Percentiles rank a stretch among this genome's conserved stretches.
These are phyloP conservation scores for Strigops habroptila DNA, from an alignment of 2,113 vertebrate genomes.

Conservation along the genomic window DNA sequence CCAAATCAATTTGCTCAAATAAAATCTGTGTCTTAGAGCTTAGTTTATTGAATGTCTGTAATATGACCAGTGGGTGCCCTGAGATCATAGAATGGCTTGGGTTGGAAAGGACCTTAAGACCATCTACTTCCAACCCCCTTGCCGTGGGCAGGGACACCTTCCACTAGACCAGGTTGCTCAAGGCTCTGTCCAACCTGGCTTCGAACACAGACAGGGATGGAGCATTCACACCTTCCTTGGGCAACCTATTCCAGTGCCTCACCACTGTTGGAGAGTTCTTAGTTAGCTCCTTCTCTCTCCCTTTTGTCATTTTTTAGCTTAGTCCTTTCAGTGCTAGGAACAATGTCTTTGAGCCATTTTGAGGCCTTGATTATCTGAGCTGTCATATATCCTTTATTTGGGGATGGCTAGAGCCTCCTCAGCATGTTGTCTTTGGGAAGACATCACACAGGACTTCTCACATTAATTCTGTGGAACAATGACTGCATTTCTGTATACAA, in stretches of 20 bases:
- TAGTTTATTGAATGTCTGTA: neutral
- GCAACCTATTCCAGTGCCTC: neutral
- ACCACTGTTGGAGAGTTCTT: neutral
- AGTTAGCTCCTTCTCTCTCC: neutral
- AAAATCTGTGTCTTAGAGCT: neutral
- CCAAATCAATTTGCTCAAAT: neutral
- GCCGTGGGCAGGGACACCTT: neutral
- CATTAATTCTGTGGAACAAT: neutral
- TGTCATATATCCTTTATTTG: neutral
- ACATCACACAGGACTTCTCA: neutral
- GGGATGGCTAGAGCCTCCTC: neutral
- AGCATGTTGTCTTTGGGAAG: neutral
- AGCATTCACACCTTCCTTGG: neutral
- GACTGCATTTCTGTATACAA: neutral
- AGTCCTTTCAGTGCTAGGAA: neutral
- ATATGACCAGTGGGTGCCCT: neutral
- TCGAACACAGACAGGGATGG: neutral
- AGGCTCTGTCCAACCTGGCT: neutral
- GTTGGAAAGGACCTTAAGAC: neutral
- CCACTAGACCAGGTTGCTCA: neutral
- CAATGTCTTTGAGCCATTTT: fast-evolving
- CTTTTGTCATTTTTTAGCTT: neutral
- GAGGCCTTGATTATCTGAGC: neutral
- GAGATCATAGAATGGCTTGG: neutral
- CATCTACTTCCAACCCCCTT: neutral